These are phyloP conservation scores for Struthio camelus DNA, from an alignment of 2,113 vertebrate species.

Conservation along the genomic window DNA sequence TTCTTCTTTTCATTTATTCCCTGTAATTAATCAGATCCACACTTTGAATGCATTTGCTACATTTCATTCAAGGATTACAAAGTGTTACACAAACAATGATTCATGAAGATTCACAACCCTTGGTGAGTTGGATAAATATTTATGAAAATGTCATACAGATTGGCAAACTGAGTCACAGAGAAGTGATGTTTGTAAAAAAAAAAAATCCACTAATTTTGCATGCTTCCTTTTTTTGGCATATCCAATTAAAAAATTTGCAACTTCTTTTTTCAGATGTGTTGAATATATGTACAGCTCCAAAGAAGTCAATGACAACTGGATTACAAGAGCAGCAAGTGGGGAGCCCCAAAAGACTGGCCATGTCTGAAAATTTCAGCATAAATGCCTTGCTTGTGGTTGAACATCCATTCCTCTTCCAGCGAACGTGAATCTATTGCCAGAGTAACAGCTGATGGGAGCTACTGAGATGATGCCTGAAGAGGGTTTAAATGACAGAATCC, in stretches of 20 bases:
- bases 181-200: neutral
- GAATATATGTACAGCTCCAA: neutral
- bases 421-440: neutral
- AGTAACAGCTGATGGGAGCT: neutral
- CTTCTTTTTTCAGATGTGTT: neutral
- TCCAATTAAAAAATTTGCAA: neutral
- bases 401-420: neutral
- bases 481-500: neutral
- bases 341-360: neutral
- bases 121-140: constrained; percentile 17
- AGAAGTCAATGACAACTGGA: neutral
- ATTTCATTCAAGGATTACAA: neutral
- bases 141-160: neutral
- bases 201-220: neutral
- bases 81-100: constrained; percentile 25
- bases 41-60: neutral
- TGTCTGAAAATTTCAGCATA: neutral
- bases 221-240: neutral
- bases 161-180: constrained; percentile 16
- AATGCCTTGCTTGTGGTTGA: neutral
- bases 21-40: neutral
- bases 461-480: neutral
- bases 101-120: constrained; percentile 23
- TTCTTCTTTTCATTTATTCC: neutral
- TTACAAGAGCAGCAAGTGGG: neutral